These are phyloP conservation scores for Halictus quadricinctus DNA, from an alignment of 2,888 invertebrate genomes.

Conservation along the genomic window DNA sequence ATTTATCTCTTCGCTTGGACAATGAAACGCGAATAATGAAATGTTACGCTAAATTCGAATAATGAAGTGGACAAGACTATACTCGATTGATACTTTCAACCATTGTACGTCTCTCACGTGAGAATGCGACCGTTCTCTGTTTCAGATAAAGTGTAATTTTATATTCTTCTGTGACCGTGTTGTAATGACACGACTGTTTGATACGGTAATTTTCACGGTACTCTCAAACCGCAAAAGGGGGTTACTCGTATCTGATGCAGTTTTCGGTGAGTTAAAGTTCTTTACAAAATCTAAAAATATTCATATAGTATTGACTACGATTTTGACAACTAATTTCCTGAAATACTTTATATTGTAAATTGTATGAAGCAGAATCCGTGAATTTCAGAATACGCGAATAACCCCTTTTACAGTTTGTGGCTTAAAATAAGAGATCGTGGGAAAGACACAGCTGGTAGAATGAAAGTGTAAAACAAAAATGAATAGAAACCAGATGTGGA, in stretches of 20 bases:
- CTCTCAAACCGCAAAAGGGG: background rate
- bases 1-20: background rate
- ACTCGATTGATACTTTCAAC: background rate
- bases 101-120: background rate
- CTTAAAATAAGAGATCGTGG: background rate
- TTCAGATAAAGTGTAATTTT: background rate
- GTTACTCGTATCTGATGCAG: background rate
- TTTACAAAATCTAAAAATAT: background rate
- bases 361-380: background rate
- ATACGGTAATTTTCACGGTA: background rate
- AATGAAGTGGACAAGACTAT: background rate
- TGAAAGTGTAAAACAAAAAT: no score
- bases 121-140: background rate
- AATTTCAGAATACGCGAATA: no score
- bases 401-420: no score
- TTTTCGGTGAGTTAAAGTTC: background rate
- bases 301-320: background rate
- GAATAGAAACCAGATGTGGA: background rate
- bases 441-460: background rate
- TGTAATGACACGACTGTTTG: background rate
- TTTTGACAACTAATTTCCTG: background rate
- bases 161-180: no score
- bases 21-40: background rate
- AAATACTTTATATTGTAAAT: background rate
- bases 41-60: background rate